Base-by-base conservation (phyloP, 1,140 invertebrate species). In the Nomia melanderi region DNA sequence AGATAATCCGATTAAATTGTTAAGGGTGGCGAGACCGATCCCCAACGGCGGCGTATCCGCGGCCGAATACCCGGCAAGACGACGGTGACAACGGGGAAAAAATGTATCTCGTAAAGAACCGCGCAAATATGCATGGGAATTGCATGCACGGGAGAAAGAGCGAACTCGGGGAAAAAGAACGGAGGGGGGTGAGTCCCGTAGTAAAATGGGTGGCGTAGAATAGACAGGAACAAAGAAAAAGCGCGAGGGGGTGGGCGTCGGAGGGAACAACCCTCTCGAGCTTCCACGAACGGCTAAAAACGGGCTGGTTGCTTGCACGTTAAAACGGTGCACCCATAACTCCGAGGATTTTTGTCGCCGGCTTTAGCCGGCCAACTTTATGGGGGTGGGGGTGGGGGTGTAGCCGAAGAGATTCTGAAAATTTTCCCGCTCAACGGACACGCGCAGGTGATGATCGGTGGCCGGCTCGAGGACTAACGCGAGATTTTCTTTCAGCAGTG, bases 41-140 rank as follows among this genome's bases (percentile, higher is more conserved):
- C 44, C 66, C 44, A n/a, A 50, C 39, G 33, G 23, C 50, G 20
- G 27, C 41, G 50, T 56, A 73, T 63, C 44, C 59, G n/a, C 33
- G 41, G 50, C 72, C 62, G 56, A 84, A 81, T 81, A 84, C 81
- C 65, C 74, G 56, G 65, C 80, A 81, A 71, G 78, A 78, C 70
- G 77, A 69, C 80, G 80, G 78, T 83, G 85, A 85, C 79, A 57
- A 69, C 63, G 66, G 69, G 73, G 82, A 86, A 86, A 88, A 90
- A 84, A 84, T 85, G 87, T 84, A 82, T 75, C 82, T 86, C 88
- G 82, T 91, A 91, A 90, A 91, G 85, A 88, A 87, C 64, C 75
- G 59, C 75, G 82, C 81, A 87, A 87, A 91, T 89, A 88, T 89
- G 88, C 88, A 89, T 90, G 82, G 86, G 87, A 91, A 91, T 90